Evolutionary conservation across 2,797 vertebrate species (phyloP), one percentile per base, ranked within the genome.

Genomic region (Sandelia bainsii): DNA sequence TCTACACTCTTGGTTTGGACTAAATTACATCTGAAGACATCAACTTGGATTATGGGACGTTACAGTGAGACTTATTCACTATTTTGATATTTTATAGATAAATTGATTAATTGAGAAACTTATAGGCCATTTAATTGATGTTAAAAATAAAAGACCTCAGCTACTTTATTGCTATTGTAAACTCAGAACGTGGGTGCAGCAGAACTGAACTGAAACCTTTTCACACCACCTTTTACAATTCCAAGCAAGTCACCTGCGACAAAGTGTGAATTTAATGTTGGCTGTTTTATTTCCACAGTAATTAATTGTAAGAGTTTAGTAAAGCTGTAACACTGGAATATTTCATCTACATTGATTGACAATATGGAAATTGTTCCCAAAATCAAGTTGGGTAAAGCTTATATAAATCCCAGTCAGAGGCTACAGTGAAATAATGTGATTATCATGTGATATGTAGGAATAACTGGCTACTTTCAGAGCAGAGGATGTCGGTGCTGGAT

Each of bases 401-500:
- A 34, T 2, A 51, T 46, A 27, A 42, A 16, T 23, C 10, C 9
- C 45, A 2, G 22, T 32, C 17, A 10, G 12, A 6, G 10, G 5
- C 29, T 48, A 3, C 14, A 11, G 9, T 17, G 20, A 56, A 58
- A 59, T n/a, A 23, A 0, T 13, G 46, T 16, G 5, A 42, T 49
- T 32, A 29, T 48, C 17, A 19, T 49, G 16, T 42, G 34, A 56
- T 57, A 42, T 62, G 10, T 45, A 49, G 25, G 25, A 63, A 58
- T 16, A 12, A 40, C 12, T 4, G 39, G 4, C 4, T 40, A 5
- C 13, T 17, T 42, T 17, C 32, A 70, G 12, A 40, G 34, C 19
- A 29, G 27, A n/a, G 42, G 60, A 57, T 53, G 53, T 39, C 49
- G 6, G 17, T 20, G 45, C n/a, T 48, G 37, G 58, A 13, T 48